A percentile compares a stretch with the other conserved stretches of the same genome.
Conservation (phyloP, 2,888 invertebrate species). For the Pollenia labialis region DNA sequence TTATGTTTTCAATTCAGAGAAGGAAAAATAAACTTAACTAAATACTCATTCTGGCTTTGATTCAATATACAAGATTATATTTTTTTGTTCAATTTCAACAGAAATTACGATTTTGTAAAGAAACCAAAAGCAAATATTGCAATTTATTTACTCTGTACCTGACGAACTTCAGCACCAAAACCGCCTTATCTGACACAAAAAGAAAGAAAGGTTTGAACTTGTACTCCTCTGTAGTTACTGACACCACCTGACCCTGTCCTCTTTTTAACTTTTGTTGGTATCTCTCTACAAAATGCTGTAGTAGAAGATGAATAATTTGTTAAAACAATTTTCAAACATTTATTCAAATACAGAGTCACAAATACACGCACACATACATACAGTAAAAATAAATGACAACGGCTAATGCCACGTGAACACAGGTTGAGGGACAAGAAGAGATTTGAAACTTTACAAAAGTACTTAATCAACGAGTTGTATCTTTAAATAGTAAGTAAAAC, state of each 20-base stretch:
- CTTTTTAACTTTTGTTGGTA: constrained; percentile 45
- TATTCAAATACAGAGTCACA: neutral
- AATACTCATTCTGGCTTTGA: constrained; percentile 54
- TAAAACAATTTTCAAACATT: constrained; percentile 57
- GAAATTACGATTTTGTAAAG: constrained; percentile 52
- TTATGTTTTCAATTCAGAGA: constrained; percentile 40
- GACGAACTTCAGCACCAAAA: constrained; percentile 33
- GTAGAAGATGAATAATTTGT: constrained; percentile 55
- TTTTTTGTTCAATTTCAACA: constrained; percentile 6
- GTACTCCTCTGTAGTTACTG: constrained; percentile 10
- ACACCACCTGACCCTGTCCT: constrained; percentile 38
- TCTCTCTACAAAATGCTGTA: constrained; percentile 43
- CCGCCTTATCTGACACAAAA: neutral
- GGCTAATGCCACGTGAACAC: neutral
- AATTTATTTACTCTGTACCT: constrained; percentile 62
- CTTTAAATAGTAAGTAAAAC: constrained; percentile 63
- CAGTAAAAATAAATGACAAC: constrained; percentile 30
- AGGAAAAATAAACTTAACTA: constrained; percentile 13
- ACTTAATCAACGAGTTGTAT: constrained; percentile 67
- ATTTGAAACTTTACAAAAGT: constrained; percentile 52
- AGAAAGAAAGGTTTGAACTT: neutral
- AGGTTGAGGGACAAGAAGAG: neutral
- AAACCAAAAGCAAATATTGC: constrained; percentile 63
- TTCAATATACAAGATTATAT: constrained; percentile 30
- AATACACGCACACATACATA: neutral